Evolutionary conservation across 2,113 vertebrate genomes (phyloP).

Genomic region (Rhea americana): DNA sequence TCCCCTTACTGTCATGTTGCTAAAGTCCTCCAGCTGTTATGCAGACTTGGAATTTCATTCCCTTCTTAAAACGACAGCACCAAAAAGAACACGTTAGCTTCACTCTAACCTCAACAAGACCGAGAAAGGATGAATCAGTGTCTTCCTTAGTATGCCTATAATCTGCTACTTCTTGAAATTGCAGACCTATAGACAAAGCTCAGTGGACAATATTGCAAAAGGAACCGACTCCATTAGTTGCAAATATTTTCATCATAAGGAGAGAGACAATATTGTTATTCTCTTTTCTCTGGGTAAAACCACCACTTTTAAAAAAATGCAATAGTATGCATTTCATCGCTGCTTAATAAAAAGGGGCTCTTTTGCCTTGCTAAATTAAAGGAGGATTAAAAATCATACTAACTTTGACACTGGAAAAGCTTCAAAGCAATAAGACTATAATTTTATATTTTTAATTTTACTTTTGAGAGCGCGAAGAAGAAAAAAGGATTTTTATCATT

Average conservation of each 20-base stretch:
- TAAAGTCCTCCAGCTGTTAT: background rate
- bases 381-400: background rate
- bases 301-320: background rate
- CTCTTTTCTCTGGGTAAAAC: background rate
- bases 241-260: background rate
- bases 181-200: background rate
- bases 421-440: background rate
- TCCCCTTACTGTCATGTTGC: background rate
- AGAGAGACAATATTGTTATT: background rate
- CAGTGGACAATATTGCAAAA: background rate
- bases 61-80: background rate
- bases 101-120: background rate
- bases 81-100: background rate
- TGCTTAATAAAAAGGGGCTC: background rate
- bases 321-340: background rate
- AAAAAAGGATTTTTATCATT: background rate
- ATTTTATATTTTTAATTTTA: background rate
- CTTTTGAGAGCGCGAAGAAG: background rate
- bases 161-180: background rate
- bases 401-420: background rate
- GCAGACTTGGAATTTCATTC: background rate
- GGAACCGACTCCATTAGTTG: background rate
- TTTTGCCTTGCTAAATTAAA: background rate
- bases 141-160: background rate
- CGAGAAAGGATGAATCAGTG: background rate